Evolutionary conservation across 1,140 invertebrate species (phyloP).

Genomic region (Brachionus plicatilis): DNA sequence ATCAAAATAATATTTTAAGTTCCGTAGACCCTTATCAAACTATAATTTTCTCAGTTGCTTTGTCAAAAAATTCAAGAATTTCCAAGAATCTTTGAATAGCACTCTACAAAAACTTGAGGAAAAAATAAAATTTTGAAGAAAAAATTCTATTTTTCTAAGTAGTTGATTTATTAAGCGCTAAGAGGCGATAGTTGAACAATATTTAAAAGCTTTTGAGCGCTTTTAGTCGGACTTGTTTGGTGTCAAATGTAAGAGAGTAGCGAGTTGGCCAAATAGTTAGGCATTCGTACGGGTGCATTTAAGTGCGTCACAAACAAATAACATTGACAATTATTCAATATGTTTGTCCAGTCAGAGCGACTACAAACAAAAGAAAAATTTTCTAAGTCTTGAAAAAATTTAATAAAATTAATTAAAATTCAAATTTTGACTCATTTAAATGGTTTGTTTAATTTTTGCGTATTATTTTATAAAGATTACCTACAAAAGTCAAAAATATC

Average conservation of each 20-base stretch:
- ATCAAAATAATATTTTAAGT: too few species aligned
- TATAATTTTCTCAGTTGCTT: neutral
- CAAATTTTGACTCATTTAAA: neutral
- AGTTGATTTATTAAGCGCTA: neutral
- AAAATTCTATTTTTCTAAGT: neutral
- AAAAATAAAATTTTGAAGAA: neutral
- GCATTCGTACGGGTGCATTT: neutral
- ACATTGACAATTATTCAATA: neutral
- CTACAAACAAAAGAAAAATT: neutral
- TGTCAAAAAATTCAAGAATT: neutral
- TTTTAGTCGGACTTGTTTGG: neutral
- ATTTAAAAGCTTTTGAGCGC: neutral
- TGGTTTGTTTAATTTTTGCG: neutral
- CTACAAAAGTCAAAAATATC: neutral
- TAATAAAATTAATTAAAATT: slow-evolving; percentile 1
- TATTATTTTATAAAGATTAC: neutral
- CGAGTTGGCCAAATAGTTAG: neutral
- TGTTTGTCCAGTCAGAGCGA: neutral
- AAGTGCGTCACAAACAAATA: neutral
- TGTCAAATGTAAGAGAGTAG: neutral
- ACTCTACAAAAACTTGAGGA: neutral
- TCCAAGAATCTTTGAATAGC: neutral
- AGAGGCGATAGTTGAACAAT: neutral
- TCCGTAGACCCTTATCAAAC: neutral
- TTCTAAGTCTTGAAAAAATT: neutral